Percentiles rank a stretch among this genome's conserved stretches.
These are phyloP conservation scores for Siphlonurus alternatus DNA, from an alignment of 2,888 invertebrate genomes.

Conservation along the genomic window DNA sequence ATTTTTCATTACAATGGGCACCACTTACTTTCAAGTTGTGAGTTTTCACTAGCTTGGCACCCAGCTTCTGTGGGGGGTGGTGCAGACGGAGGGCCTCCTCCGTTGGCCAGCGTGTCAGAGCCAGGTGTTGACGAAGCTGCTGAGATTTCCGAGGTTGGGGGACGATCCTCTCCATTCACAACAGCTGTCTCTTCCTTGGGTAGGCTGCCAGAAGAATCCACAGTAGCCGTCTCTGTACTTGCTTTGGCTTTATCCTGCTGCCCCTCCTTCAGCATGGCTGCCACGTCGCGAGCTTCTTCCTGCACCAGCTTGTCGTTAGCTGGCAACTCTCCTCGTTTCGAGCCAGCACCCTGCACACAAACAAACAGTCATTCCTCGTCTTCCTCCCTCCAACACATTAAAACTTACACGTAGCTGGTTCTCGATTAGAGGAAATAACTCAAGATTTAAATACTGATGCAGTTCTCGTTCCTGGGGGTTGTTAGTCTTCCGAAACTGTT, in stretches of 20 bases:
- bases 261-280: not conserved
- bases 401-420: conserved; percentile 10
- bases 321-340: not conserved
- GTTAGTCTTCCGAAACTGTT: conserved; percentile 11
- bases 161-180: not conserved
- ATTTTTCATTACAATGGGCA: not conserved
- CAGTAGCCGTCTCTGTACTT: not conserved
- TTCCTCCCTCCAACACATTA: too few species aligned
- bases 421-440: conserved; percentile 11
- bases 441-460: conserved; percentile 9
- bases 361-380: too few species aligned
- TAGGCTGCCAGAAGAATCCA: not conserved
- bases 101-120: not conserved
- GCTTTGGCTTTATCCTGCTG: not conserved
- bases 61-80: not conserved
- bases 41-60: not conserved
- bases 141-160: not conserved
- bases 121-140: not conserved
- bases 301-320: not conserved
- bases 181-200: not conserved
- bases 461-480: conserved; percentile 10
- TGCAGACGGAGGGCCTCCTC: not conserved
- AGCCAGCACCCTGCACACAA: not conserved
- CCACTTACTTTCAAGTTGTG: not conserved
- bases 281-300: not conserved